These are phyloP conservation scores for Heterodera carotae DNA, from an alignment of 1,140 invertebrate genomes.

Conservation along the genomic window DNA sequence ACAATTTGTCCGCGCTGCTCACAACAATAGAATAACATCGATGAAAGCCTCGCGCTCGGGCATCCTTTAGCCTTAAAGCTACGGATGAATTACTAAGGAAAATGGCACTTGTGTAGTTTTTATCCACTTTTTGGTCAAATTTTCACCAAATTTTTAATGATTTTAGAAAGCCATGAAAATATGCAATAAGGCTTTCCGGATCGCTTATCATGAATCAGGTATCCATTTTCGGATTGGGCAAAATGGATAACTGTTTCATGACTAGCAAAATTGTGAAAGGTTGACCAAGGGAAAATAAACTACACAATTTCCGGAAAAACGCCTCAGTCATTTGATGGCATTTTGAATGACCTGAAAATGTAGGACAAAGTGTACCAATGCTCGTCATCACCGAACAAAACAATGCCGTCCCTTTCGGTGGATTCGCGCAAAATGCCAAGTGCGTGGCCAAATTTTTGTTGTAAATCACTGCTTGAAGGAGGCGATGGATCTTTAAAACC, in stretches of 20 bases:
- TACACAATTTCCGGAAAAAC: no score
- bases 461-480: background rate
- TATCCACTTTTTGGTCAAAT: no score
- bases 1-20: slow-evolving; percentile 42
- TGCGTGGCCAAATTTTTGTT: background rate
- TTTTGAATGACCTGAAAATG: slow-evolving; percentile 29
- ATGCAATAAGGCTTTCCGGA: no score
- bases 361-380: slow-evolving; percentile 43
- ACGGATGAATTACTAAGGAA: slow-evolving; percentile 2
- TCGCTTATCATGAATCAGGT: no score
- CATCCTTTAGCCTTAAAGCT: slow-evolving; percentile 40
- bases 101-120: no score
- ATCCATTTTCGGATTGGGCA: background rate
- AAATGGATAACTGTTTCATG: no score
- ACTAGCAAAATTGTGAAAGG: background rate
- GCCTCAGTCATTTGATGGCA: no score
- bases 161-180: no score
- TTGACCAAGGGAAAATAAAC: background rate
- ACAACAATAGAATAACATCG: slow-evolving; percentile 46
- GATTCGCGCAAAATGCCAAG: slow-evolving; percentile 14
- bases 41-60: slow-evolving; percentile 49
- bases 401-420: slow-evolving; percentile 40
- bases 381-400: slow-evolving; percentile 48
- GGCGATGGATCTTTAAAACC: background rate
- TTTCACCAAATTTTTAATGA: no score